A percentile compares a stretch with the other conserved stretches of the same genome.
These are phyloP conservation scores for Uromys caudimaculatus DNA, from an alignment of 2,797 vertebrate species.

Conservation along the genomic window DNA sequence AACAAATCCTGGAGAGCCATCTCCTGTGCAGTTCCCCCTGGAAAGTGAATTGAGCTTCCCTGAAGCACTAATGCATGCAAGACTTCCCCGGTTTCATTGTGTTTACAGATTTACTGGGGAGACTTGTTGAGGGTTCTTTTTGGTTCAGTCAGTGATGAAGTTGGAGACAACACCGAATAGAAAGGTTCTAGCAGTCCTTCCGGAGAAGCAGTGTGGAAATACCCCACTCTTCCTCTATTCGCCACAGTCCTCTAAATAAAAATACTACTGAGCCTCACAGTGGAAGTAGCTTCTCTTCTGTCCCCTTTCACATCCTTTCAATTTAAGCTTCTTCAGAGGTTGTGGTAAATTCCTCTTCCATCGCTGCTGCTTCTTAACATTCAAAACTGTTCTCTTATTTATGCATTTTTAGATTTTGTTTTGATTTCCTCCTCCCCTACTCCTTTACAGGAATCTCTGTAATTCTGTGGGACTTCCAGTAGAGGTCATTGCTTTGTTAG, in stretches of 20 bases:
- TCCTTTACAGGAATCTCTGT: slow-evolving; percentile 20
- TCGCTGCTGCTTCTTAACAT: slow-evolving; percentile 1
- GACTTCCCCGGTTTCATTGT: not conserved
- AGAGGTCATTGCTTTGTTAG: slow-evolving; percentile 72
- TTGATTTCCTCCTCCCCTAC: not conserved
- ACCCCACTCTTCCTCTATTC: accelerated
- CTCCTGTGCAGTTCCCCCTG: not conserved
- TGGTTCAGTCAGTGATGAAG: not conserved
- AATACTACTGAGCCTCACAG: not conserved
- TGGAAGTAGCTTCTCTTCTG: not conserved
- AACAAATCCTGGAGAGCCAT: not conserved
- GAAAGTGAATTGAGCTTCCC: not conserved
- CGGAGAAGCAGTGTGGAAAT: not conserved
- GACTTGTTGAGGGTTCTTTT: not conserved
- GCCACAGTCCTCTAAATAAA: not conserved
- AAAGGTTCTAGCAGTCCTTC: not conserved
- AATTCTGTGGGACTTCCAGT: slow-evolving; percentile 66
- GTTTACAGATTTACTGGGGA: not conserved
- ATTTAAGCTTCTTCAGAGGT: not conserved
- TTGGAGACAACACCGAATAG: not conserved
- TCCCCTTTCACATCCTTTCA: not conserved
- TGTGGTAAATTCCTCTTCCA: not conserved
- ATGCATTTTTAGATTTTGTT: not conserved
- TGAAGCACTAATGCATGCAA: not conserved
- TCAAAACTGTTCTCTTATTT: not conserved